These are phyloP conservation scores for Mus spicilegus DNA, from an alignment of 2,113 vertebrate genomes.

Conservation along the genomic window DNA sequence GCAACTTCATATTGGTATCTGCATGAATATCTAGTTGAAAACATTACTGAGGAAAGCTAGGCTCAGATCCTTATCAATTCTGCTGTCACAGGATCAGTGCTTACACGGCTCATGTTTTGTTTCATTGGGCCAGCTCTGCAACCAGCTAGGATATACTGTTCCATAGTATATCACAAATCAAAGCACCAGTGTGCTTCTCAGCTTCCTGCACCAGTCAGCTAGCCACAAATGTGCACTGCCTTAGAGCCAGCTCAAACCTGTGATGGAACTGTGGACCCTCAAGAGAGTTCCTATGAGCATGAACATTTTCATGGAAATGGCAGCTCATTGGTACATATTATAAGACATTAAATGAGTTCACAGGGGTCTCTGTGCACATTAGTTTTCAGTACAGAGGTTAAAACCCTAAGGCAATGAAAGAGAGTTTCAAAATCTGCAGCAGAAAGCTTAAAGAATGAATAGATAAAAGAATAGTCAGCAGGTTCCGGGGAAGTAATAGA, in stretches of 20 bases:
- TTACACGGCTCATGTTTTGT: neutral
- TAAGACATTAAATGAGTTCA: neutral
- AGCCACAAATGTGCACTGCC: neutral
- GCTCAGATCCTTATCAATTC: neutral
- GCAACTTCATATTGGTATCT: neutral
- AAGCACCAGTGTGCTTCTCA: neutral
- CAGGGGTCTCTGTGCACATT: neutral
- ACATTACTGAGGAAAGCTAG: neutral
- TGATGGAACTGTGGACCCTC: neutral
- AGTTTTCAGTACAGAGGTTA: neutral
- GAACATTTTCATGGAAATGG: neutral
- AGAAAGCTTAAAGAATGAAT: neutral
- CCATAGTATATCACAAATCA: accelerated
- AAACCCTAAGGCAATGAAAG: neutral
- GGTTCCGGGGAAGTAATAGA: neutral
- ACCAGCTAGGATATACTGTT: neutral
- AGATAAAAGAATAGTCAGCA: neutral
- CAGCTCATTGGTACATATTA: neutral
- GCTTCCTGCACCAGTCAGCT: neutral
- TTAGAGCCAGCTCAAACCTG: neutral
- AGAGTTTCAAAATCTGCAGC: neutral
- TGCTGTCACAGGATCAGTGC: neutral
- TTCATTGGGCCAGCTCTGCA: neutral
- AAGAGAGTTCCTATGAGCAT: neutral
- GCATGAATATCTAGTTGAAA: slow-evolving; percentile 5